Evolutionary conservation across 2,888 invertebrate genomes (phyloP).

Genomic region (Chloroclysta siterata): DNA sequence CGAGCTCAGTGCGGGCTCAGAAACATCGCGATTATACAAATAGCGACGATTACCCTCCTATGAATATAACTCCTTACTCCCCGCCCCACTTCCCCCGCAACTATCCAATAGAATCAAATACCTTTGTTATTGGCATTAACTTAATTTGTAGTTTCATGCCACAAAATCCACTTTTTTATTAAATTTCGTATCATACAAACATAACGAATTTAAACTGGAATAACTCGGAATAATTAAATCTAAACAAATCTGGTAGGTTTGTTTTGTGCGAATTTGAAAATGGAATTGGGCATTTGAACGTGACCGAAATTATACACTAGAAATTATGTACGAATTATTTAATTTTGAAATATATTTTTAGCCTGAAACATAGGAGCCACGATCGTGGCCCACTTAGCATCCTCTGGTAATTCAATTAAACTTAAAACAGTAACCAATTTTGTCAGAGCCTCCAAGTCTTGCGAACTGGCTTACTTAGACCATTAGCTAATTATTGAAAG

Average conservation of each 20-base stretch:
- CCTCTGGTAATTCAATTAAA: neutral
- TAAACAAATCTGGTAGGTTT: constrained; percentile 59
- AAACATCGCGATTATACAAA: constrained; percentile 54
- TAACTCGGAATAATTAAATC: constrained; percentile 51
- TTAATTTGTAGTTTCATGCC: neutral
- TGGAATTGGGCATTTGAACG: constrained; percentile 10
- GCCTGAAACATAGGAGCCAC: neutral
- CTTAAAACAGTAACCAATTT: constrained; percentile 4
- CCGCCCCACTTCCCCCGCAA: neutral
- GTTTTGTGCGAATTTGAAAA: constrained; percentile 10
- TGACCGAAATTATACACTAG: constrained; percentile 1
- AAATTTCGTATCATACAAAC: neutral
- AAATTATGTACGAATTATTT: neutral
- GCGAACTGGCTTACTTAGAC: constrained; percentile 47
- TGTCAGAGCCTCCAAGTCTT: neutral
- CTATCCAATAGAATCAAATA: neutral
- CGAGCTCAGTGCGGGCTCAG: constrained; percentile 36
- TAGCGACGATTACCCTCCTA: constrained; percentile 52
- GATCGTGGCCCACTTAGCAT: neutral
- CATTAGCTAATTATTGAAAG: constrained; percentile 70
- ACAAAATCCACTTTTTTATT: neutral
- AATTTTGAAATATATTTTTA: neutral
- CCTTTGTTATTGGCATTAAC: neutral
- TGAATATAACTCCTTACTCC: constrained; percentile 50
- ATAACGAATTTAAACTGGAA: neutral